Evolutionary conservation across 2,888 invertebrate species (phyloP), one percentile per base, ranked within the genome.

Genomic region (Ctenicera cuprea): DNA sequence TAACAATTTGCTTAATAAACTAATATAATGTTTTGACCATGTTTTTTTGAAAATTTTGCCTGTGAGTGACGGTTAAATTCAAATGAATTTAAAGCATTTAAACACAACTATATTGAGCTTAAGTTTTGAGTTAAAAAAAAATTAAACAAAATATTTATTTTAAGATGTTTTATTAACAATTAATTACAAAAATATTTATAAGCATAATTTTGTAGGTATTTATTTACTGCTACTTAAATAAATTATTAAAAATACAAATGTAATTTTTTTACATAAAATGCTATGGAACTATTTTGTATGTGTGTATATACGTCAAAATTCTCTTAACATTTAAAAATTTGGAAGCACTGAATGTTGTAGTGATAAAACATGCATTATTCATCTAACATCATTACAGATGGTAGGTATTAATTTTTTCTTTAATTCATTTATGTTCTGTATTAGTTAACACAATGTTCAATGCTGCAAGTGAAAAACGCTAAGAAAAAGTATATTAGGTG

Each of bases 181-280:
- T 74, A 74, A 74, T 74, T 75, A 75, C 75, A 76, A 76, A 73
- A 73, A 73, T 73, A 75, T 65, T 64, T 73, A 57, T 73, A 76
- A 71, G 73, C 76, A 69, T 67, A 54, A 67, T 41, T 68, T 54
- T 48, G 65, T 26, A 26, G 5, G 33, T 65, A 45, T 48, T 67
- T 52, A 45, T 62, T 64, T 73, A 61, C 38, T 61, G 16, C 18
- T 71, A 54, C 71, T 62, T 59, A 72, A 75, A 75, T 75, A 73
- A 66, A 73, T 69, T 57, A 65, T 63, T 65, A 66, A 68, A 64
- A 68, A 64, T 63, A 57, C 16, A 71, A 43, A 65, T 63, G 12
- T 57, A 57, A 26, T 22, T 37, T 52, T 43, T 64, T 45, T 57
- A 69, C 45, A 69, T 59, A 59, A 11, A 59, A 33, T 7, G 2